Evolutionary conservation across 1,140 invertebrate species (phyloP), one percentile per base, ranked within the genome.

Genomic region (Apis dorsata): DNA sequence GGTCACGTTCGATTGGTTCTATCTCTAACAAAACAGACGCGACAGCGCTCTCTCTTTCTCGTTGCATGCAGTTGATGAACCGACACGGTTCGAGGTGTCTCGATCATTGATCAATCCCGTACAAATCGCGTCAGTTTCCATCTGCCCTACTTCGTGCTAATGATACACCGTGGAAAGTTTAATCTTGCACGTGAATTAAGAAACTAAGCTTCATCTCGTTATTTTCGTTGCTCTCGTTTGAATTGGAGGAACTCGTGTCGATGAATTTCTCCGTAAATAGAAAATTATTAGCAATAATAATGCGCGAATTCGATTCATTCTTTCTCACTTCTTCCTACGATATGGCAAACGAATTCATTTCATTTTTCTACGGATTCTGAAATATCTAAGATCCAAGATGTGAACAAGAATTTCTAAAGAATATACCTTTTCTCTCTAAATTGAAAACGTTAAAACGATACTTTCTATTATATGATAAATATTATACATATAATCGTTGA

Each of bases 101-200:
- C 21, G 73, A n/a, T n/a, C 83, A 63, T 69, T 63, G 68, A 60
- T 49, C 60, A 80, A 80, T 73, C 79, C 19, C 70, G 70, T 55
- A 7, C 5, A 73, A 80, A 73, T 24, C 79, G 59, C 55, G 21
- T 7, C 4, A 44, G 21, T 34, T 63, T 80, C 70, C 79, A 73
- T 51, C 79, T 80, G 79, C 60, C 79, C 79, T 73, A 80, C 70
- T 80, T 80, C 60, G 70, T 34, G 79, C 51, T 80, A 74, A 73
- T 80, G 70, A 80, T 73, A 80, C 70, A 80, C 65, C 63, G 79
- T 80, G 57, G 79, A 80, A 73, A 80, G 79, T 80, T 79, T 73
- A 73, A 62, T 65, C 78, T 73, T 73, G 49, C 69, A 73, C 49
- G 63, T 55, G 63, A 80, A 80, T 53, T 80, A 51, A 15, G 69